phyloP scores from a whole-genome alignment of 2,888 invertebrate species.

The Monopis laevigella region DNA sequence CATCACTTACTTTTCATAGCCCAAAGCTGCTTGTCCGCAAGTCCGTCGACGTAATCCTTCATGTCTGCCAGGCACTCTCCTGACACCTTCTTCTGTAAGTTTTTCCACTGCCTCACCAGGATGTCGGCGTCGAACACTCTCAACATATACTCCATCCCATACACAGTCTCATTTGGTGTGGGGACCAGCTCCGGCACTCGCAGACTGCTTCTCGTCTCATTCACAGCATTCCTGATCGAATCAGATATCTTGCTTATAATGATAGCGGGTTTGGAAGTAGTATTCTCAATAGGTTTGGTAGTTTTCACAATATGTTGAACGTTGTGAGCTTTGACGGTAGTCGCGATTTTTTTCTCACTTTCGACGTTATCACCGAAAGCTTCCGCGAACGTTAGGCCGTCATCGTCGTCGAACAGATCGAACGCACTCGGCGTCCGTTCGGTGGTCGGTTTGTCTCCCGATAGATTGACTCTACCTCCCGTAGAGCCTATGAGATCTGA shows the following conservation, averaged over 20 bases:
- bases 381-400: slow-evolving; percentile 49
- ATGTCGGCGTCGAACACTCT: slow-evolving; percentile 66
- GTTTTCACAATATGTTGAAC: slow-evolving; percentile 56
- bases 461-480: slow-evolving; percentile 22
- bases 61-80: slow-evolving; percentile 66
- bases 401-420: slow-evolving; percentile 49
- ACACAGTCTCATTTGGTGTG: neutral
- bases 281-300: slow-evolving; percentile 34
- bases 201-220: slow-evolving; percentile 37
- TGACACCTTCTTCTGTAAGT: slow-evolving; percentile 49
- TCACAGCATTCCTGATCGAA: slow-evolving; percentile 40
- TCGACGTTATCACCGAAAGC: slow-evolving; percentile 31
- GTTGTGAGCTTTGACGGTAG: slow-evolving; percentile 53
- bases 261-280: slow-evolving; percentile 35
- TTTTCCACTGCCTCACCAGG: slow-evolving; percentile 64
- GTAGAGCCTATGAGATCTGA: slow-evolving; percentile 48
- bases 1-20: slow-evolving; percentile 76
- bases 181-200: slow-evolving; percentile 13
- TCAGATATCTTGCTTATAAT: slow-evolving; percentile 36
- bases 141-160: slow-evolving; percentile 61
- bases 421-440: slow-evolving; percentile 44
- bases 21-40: slow-evolving; percentile 69
- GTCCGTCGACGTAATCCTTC: slow-evolving; percentile 67
- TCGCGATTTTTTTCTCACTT: slow-evolving; percentile 31
- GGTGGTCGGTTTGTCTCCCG: slow-evolving; percentile 27